These are phyloP conservation scores for Parauchenoglanis punctatus DNA, from an alignment of 2,797 vertebrate species.

Conservation along the genomic window DNA sequence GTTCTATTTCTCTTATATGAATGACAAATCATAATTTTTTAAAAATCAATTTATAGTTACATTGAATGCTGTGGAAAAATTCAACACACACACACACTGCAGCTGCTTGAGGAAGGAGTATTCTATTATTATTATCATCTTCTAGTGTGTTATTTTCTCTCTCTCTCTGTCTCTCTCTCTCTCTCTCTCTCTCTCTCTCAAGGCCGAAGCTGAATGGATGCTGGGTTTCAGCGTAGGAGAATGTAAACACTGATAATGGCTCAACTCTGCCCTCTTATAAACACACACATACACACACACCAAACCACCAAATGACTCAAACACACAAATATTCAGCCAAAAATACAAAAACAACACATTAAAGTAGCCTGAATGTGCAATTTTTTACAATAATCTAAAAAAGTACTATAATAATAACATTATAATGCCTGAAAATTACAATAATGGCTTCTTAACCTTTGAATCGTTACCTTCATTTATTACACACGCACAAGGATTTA, in stretches of 20 bases:
- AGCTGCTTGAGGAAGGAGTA: neutral
- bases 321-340: neutral
- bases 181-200: neutral
- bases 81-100: too few species aligned
- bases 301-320: conserved; percentile 11
- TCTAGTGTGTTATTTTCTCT: neutral
- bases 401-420: neutral
- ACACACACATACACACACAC: conserved; percentile 20
- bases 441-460: neutral
- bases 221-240: conserved; percentile 17
- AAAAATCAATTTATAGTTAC: neutral
- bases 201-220: conserved; percentile 8
- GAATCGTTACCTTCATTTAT: neutral
- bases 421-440: neutral
- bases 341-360: neutral
- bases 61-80: neutral
- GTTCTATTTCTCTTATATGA: neutral
- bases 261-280: conserved; percentile 35
- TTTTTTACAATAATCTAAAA: neutral
- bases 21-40: neutral
- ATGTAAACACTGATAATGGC: conserved; percentile 45
- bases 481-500: neutral
- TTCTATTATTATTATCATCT: neutral
- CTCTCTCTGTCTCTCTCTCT: neutral
- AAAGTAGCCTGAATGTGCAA: neutral